Percentiles rank a stretch among this genome's conserved stretches.
Evolutionary conservation across 2,888 invertebrate genomes (phyloP).

Genomic region (Parthenolecanium corni): DNA sequence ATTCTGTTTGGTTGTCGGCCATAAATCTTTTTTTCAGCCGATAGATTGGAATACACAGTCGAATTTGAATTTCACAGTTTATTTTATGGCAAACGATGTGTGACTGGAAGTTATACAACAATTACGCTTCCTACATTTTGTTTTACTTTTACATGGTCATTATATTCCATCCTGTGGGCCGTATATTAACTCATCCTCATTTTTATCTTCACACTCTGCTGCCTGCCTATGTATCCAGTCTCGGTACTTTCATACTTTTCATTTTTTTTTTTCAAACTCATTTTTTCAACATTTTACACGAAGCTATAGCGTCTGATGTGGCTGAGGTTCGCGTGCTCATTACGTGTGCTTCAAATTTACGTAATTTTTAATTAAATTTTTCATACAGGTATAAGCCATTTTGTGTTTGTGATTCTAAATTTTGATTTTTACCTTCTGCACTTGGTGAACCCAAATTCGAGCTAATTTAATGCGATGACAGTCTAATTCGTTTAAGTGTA

Average conservation of each 20-base stretch:
- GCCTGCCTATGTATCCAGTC: not conserved
- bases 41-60: not conserved
- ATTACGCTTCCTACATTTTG: slow-evolving; percentile 2
- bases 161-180: slow-evolving; percentile 8
- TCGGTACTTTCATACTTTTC: slow-evolving; percentile 13
- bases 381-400: no score
- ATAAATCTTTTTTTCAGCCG: no score
- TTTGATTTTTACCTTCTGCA: no score
- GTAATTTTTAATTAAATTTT: no score
- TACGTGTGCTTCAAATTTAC: no score
- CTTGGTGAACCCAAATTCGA: not conserved
- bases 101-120: slow-evolving; percentile 12
- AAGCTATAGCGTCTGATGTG: no score
- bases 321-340: no score
- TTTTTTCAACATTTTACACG: no score
- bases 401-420: no score
- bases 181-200: slow-evolving; percentile 17
- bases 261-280: not conserved
- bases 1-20: no score
- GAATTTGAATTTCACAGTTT: slow-evolving; percentile 3
- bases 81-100: not conserved
- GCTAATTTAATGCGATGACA: not conserved
- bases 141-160: slow-evolving; percentile 18
- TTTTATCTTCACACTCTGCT: slow-evolving; percentile 20
- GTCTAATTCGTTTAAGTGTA: not conserved